phyloP scores from a whole-genome alignment of 2,888 invertebrate species.

The Chironomus tentans region DNA sequence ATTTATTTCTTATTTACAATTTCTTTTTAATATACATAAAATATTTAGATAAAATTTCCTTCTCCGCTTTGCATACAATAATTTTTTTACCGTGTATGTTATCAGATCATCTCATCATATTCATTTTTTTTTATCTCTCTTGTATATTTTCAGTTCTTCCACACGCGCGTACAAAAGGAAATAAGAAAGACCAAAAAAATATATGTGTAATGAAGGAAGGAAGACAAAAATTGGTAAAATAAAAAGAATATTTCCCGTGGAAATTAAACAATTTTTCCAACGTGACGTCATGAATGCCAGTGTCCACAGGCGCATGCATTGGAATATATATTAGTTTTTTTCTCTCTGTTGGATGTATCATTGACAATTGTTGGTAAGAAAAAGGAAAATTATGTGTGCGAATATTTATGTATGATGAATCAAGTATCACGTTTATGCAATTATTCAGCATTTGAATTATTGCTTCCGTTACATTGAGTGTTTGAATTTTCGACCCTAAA shows the following conservation, averaged over 20 bases:
- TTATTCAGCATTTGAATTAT: slow-evolving; percentile 26
- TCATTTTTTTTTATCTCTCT: background rate
- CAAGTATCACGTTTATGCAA: slow-evolving; percentile 27
- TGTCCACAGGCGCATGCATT: slow-evolving; percentile 12
- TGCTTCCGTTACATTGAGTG: slow-evolving; percentile 25
- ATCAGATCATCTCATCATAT: background rate
- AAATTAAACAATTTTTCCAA: background rate
- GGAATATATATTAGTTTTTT: no score
- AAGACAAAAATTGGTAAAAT: background rate
- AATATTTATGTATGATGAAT: background rate
- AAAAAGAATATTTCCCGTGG: background rate
- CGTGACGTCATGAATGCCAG: background rate
- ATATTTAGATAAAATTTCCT: background rate
- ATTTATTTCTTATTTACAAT: slow-evolving; percentile 25
- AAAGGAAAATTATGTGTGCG: no score
- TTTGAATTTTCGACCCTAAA: slow-evolving; percentile 9
- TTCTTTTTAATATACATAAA: slow-evolving; percentile 11
- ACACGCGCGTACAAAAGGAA: no score
- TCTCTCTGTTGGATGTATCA: background rate
- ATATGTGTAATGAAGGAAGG: background rate
- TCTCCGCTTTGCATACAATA: background rate
- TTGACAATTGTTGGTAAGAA: background rate
- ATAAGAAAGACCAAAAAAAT: background rate
- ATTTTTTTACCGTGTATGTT: background rate
- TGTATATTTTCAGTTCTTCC: background rate